Percentiles rank a stretch among this genome's conserved stretches.
phyloP scores from a whole-genome alignment of 2,797 vertebrate genomes.

The Sebastes wilsoni region DNA sequence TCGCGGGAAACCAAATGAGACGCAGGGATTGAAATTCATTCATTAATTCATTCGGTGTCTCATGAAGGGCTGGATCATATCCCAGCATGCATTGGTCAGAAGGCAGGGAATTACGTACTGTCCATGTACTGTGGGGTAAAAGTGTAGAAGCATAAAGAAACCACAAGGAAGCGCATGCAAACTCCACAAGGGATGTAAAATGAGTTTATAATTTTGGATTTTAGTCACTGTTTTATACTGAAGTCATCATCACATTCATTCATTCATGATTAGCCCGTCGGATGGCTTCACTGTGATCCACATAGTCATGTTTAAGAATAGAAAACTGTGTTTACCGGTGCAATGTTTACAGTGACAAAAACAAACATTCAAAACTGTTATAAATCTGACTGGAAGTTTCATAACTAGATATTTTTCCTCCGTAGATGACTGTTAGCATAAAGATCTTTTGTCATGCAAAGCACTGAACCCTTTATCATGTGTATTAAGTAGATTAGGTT shows the following conservation, averaged over 20 bases:
- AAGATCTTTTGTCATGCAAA: constrained; percentile 42
- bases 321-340: constrained; percentile 55
- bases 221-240: constrained; percentile 1
- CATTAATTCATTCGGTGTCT: neutral
- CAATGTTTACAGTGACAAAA: constrained; percentile 59
- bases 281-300: constrained; percentile 63
- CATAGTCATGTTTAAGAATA: constrained; percentile 7
- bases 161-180: neutral
- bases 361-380: neutral
- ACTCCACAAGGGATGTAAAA: neutral
- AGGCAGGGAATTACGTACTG: neutral
- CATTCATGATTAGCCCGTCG: constrained; percentile 21
- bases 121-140: neutral
- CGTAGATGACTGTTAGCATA: constrained; percentile 64
- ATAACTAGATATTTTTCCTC: constrained; percentile 16
- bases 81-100: neutral
- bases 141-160: neutral
- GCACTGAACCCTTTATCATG: constrained; percentile 63
- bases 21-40: neutral
- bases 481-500: constrained; percentile 45
- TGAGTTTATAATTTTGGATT: neutral
- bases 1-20: constrained; percentile 1
- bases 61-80: neutral
- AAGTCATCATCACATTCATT: constrained; percentile 34
- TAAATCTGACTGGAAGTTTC: constrained; percentile 19